Evolutionary conservation across 1,140 invertebrate genomes (phyloP).

Genomic region (Cotesia vestalis): DNA sequence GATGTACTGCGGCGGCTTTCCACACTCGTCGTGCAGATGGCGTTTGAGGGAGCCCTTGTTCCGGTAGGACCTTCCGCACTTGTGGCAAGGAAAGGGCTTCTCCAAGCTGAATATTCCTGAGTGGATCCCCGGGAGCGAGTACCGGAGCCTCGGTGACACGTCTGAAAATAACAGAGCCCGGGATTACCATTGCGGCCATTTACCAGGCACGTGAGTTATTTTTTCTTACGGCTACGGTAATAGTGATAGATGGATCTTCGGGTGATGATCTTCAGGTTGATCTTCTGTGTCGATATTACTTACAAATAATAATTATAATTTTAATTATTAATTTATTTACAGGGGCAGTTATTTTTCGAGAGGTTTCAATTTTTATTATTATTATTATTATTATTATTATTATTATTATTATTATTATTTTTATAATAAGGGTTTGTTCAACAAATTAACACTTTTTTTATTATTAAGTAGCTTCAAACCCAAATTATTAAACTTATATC

Average conservation of each 20-base stretch:
- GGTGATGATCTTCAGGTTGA: conserved; percentile 29
- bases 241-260: conserved; percentile 16
- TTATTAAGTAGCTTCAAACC: too few relatives aligned
- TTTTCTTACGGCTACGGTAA: conserved; percentile 24
- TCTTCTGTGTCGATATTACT: conserved; percentile 5
- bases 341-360: too few relatives aligned
- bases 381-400: too few relatives aligned
- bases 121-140: conserved; percentile 22
- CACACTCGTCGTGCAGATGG: conserved; percentile 54
- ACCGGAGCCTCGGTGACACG: conserved; percentile 18
- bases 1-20: conserved; percentile 46
- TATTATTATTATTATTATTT: too few relatives aligned
- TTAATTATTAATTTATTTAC: too few relatives aligned
- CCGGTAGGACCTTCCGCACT: conserved; percentile 70
- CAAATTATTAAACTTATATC: too few relatives aligned
- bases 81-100: conserved; percentile 64
- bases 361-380: too few relatives aligned
- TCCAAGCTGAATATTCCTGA: conserved; percentile 3
- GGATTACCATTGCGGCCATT: conserved; percentile 36
- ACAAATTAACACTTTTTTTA: too few relatives aligned
- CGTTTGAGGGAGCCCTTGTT: conserved; percentile 57
- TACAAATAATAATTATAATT: not conserved
- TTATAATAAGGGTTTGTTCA: too few relatives aligned
- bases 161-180: conserved; percentile 52
- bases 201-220: conserved; percentile 6